Percentiles rank a stretch among this genome's conserved stretches.
Conservation (phyloP, 2,797 vertebrate genomes). For the Borostomias antarcticus region DNA sequence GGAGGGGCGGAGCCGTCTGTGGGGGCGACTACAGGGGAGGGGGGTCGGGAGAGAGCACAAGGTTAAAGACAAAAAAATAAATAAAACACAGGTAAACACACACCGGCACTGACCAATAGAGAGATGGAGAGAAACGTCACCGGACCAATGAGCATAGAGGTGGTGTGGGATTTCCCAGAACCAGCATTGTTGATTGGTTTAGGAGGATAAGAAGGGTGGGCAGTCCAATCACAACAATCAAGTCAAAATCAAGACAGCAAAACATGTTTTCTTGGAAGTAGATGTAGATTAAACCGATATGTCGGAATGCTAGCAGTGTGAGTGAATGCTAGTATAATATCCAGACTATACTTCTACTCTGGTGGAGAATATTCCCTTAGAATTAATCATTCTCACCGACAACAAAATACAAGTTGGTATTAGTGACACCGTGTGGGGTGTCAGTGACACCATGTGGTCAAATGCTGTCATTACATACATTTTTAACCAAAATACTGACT, state of each 20-base stretch:
- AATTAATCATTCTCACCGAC: too few species aligned
- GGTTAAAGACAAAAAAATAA: constrained; percentile 64
- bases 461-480: constrained; percentile 15
- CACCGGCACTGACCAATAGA: constrained; percentile 34
- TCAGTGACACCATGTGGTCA: constrained; percentile 55
- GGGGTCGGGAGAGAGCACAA: constrained; percentile 73
- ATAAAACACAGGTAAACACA: constrained; percentile 34
- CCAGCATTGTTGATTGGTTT: not conserved
- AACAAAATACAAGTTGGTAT: too few species aligned
- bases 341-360: too few species aligned
- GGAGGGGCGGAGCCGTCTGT: constrained; percentile 73
- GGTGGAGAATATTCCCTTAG: too few species aligned
- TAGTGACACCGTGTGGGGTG: too few species aligned
- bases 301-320: too few species aligned
- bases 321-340: too few species aligned
- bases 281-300: too few species aligned
- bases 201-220: constrained; percentile 69
- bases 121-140: constrained; percentile 12
- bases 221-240: constrained; percentile 76
- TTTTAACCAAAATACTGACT: not conserved
- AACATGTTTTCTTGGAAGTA: too few species aligned
- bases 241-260: not conserved
- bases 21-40: constrained; percentile 77
- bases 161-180: not conserved
- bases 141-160: not conserved